Evolutionary conservation across 2,797 vertebrate genomes (phyloP), one percentile per base, ranked within the genome.

Genomic region (Australoheros facetus): DNA sequence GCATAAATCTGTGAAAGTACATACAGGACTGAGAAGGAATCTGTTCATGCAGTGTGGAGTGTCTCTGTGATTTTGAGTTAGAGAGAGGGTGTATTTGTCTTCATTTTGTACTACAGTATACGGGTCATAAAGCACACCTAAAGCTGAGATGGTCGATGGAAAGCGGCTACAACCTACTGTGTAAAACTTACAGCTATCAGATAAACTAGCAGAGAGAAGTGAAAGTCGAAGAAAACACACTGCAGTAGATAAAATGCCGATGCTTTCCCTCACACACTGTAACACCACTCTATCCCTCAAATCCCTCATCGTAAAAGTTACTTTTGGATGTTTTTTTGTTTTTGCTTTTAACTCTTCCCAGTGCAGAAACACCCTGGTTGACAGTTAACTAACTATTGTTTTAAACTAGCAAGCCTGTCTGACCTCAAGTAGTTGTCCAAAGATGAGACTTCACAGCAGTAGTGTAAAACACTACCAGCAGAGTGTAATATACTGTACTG

Each of bases 241-340:
- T 3, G 84, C 81, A 77, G 86, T 89, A 89, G 71, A 92, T 92
- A 86, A 89, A 81, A 88, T 85, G 85, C 86, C 85, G 75, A 89
- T 86, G 54, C 74, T 12, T 76, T 77, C 16, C 17, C 23, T 32
- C 23, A 51, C 17, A 56, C 78, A 75, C 75, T 8, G 16, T 74
- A 81, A 77, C 58, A 73, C 75, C 4, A 2, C 79, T 85, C 57
- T 19, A 85, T 83, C 80, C 79, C 78, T 72, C 10, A 13, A 88
- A 88, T 91, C 83, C 90, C 78, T 17, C 57, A 9, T 93, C 86
- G 60, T 95, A 95, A 95, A 95, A 90, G 86, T 94, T 95, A 92
- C 91, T 92, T 92, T 94, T 90, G 86, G 85, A 84, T 58, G 76
- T 85, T 92, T 91, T 64, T 30, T 34, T 62, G n/a, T n/a, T n/a